Evolutionary conservation across 2,113 vertebrate genomes (phyloP).

Genomic region (Antennarius striatus): DNA sequence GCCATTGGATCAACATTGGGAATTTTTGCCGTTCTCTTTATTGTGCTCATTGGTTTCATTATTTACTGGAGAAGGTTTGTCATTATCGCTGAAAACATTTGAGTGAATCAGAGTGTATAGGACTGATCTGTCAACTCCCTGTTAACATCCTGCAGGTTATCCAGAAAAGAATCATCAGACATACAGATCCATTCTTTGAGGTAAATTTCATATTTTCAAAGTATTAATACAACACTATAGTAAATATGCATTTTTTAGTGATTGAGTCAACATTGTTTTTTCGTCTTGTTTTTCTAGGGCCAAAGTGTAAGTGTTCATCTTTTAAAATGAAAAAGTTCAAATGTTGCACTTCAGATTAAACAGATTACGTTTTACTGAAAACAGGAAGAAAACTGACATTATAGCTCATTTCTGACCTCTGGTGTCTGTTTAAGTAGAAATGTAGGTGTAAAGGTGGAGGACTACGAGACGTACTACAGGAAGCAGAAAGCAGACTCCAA

Average conservation of each 20-base stretch:
- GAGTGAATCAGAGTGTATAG: not conserved
- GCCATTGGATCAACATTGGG: conserved; percentile 81
- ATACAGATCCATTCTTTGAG: conserved; percentile 74
- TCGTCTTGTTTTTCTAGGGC: conserved; percentile 41
- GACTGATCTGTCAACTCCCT: not conserved
- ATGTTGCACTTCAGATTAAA: not conserved
- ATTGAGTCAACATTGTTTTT: conserved; percentile 8
- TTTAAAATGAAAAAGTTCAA: not conserved
- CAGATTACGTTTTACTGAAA: not conserved
- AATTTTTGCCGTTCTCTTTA: conserved; percentile 69
- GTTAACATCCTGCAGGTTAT: conserved; percentile 44
- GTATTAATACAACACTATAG: not conserved
- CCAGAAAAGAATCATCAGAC: conserved; percentile 58
- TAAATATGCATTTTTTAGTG: not conserved
- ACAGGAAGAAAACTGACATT: not conserved
- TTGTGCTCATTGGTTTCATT: conserved; percentile 71
- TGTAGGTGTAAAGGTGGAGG: conserved; percentile 83
- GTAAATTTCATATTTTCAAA: conserved; percentile 46
- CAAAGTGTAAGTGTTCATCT: conserved; percentile 72
- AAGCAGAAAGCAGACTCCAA: conserved; percentile 92
- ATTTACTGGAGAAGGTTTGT: conserved; percentile 84
- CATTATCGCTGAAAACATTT: not conserved
- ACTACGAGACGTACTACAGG: conserved; percentile 88
- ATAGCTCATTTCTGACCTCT: conserved; percentile 1
- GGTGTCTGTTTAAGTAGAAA: conserved; percentile 61